These are phyloP conservation scores for Polyergus mexicanus DNA, from an alignment of 1,140 invertebrate species.

Conservation along the genomic window DNA sequence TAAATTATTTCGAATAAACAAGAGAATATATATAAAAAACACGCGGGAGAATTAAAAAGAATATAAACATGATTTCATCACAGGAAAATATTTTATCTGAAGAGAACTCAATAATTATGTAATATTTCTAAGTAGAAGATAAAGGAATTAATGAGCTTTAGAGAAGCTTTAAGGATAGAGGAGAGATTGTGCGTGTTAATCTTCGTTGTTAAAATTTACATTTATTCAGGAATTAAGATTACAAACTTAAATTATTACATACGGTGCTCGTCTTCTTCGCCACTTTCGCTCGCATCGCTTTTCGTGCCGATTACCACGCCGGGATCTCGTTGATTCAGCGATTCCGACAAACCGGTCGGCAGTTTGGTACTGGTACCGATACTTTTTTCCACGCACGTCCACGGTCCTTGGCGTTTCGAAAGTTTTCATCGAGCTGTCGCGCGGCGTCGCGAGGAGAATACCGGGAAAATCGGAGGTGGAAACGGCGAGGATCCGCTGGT, in stretches of 20 bases:
- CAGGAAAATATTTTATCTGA: neutral
- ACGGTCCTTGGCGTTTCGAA: slow-evolving; percentile 63
- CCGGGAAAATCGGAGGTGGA: slow-evolving; percentile 64
- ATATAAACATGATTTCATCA: neutral
- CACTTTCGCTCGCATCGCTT: neutral
- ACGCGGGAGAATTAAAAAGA: neutral
- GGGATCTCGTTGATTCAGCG: slow-evolving; percentile 54
- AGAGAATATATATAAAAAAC: neutral
- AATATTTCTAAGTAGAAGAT: neutral
- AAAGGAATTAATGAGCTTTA: neutral
- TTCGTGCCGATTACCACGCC: slow-evolving; percentile 23
- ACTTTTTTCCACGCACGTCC: slow-evolving; percentile 71
- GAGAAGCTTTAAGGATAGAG: neutral
- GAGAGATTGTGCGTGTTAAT: neutral
- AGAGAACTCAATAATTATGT: neutral
- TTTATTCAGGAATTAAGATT: neutral
- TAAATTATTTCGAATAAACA: neutral
- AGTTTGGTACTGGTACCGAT: slow-evolving; percentile 62
- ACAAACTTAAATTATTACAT: neutral
- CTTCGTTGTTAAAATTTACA: neutral
- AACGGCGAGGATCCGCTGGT: slow-evolving; percentile 49
- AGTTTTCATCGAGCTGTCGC: slow-evolving; percentile 74
- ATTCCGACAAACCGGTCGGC: slow-evolving; percentile 21
- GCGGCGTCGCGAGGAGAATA: slow-evolving; percentile 69
- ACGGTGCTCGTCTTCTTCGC: too few relatives aligned